A percentile compares a stretch with the other conserved stretches of the same genome.
Conservation (phyloP, 2,888 invertebrate genomes). For the Spialia ferax region DNA sequence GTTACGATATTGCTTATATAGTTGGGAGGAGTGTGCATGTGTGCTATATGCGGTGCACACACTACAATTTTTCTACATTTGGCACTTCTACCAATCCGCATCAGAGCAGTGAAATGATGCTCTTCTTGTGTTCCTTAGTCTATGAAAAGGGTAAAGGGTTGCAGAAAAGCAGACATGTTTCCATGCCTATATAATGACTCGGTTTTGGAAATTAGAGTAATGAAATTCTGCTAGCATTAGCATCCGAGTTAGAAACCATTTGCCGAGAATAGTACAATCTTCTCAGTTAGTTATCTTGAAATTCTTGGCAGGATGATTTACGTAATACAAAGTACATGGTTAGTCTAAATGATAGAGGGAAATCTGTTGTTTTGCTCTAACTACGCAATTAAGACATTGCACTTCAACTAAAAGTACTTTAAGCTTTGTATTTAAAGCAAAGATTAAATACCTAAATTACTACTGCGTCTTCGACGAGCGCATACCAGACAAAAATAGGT, state of each 20-base stretch:
- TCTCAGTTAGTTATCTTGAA: slow-evolving; percentile 1
- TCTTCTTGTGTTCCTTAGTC: not conserved
- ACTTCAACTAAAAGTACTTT: not conserved
- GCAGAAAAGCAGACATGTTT: not conserved
- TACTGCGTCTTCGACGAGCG: too few relatives aligned
- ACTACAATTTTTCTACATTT: too few relatives aligned
- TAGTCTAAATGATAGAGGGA: not conserved
- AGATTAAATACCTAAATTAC: too few relatives aligned
- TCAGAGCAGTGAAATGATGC: too few relatives aligned
- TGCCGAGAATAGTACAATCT: not conserved
- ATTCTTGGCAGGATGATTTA: slow-evolving; percentile 8
- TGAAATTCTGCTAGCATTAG: not conserved
- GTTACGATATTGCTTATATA: too few relatives aligned
- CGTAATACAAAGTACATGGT: not conserved
- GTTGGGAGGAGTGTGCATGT: too few relatives aligned
- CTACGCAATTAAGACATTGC: not conserved
- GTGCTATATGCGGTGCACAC: too few relatives aligned
- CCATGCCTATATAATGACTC: not conserved
- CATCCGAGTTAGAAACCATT: slow-evolving; percentile 3
- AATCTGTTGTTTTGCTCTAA: not conserved
- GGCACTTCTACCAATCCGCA: too few relatives aligned
- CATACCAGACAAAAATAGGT: not conserved
- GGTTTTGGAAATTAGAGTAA: not conserved
- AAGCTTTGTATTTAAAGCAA: too few relatives aligned
- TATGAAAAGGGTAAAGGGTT: too few relatives aligned